Percentiles rank a stretch among this genome's conserved stretches.
These are phyloP conservation scores for Pilophorus perplexus DNA, from an alignment of 2,888 invertebrate species.

Conservation along the genomic window DNA sequence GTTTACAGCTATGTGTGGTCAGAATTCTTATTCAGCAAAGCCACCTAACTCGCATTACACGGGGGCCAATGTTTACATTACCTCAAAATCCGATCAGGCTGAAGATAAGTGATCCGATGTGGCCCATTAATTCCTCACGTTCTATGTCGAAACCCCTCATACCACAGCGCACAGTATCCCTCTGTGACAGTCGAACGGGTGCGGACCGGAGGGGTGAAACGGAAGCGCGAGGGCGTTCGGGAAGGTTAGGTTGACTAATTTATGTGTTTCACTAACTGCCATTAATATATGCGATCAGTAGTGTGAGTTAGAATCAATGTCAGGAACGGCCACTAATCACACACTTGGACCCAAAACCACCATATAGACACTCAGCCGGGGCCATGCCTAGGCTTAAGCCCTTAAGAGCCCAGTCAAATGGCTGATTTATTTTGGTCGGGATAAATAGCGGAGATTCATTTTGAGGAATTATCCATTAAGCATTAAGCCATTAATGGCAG, in stretches of 20 bases:
- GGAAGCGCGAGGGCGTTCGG: constrained; percentile 13
- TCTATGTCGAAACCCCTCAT: not conserved
- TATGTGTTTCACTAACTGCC: constrained; percentile 46
- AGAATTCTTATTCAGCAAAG: no score
- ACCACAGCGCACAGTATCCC: not conserved
- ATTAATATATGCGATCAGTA: constrained; percentile 47
- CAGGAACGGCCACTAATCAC: constrained; percentile 45
- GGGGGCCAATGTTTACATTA: no score
- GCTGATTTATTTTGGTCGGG: constrained; percentile 30
- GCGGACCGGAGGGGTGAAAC: not conserved
- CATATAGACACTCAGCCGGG: constrained; percentile 27
- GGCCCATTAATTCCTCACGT: not conserved
- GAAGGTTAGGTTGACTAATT: constrained; percentile 43
- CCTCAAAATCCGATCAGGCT: not conserved
- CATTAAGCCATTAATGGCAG: no score
- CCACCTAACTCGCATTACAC: no score
- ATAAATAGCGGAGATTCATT: constrained; percentile 16
- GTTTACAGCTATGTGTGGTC: no score
- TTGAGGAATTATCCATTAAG: constrained; percentile 38
- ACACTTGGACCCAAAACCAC: constrained; percentile 22
- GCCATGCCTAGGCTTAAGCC: constrained; percentile 28
- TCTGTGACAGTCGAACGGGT: not conserved
- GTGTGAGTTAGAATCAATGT: constrained; percentile 45
- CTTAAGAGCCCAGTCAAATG: constrained; percentile 25
- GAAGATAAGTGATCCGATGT: not conserved